These are phyloP conservation scores for Rhagonycha fulva DNA, from an alignment of 2,888 invertebrate species.

Conservation along the genomic window DNA sequence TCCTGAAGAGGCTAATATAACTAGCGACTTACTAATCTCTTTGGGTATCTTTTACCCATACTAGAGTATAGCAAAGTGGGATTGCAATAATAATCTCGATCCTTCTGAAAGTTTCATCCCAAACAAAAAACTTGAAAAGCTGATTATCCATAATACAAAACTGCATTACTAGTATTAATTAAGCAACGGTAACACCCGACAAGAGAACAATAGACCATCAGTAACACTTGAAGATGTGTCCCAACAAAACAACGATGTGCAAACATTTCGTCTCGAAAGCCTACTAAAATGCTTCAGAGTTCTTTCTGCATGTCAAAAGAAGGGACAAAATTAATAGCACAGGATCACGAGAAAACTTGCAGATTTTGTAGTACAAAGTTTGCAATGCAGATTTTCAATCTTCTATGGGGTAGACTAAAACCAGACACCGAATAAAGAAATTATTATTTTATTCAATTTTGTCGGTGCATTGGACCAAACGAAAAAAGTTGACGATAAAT, in stretches of 20 bases:
- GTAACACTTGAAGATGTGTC: conserved; percentile 23
- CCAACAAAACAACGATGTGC: conserved; percentile 22
- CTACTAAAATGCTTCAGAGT: conserved; percentile 2
- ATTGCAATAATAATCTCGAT: not conserved
- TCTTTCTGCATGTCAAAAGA: conserved; percentile 5
- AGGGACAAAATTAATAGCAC: conserved; percentile 23
- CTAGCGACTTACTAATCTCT: conserved; percentile 37
- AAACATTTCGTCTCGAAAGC: conserved; percentile 18
- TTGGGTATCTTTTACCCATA: conserved; percentile 38
- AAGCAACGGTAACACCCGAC: conserved; percentile 31
- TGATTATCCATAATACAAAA: not conserved
- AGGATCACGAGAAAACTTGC: conserved; percentile 6
- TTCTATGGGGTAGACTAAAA: conserved; percentile 4
- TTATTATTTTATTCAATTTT: conserved; percentile 3
- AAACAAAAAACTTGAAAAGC: not conserved
- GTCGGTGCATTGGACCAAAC: not conserved
- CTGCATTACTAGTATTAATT: conserved; percentile 36
- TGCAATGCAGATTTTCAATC: conserved; percentile 28
- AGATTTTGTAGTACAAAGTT: conserved; percentile 12
- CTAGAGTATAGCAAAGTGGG: conserved; percentile 27
- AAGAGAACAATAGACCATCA: conserved; percentile 30
- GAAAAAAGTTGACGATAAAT: not conserved
- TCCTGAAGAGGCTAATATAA: conserved; percentile 38
- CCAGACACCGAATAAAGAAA: not conserved
- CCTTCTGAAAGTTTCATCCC: not conserved